A percentile compares a stretch with the other conserved stretches of the same genome.
Conservation (phyloP, 2,797 vertebrate species). For the Telmatherina bonti region DNA sequence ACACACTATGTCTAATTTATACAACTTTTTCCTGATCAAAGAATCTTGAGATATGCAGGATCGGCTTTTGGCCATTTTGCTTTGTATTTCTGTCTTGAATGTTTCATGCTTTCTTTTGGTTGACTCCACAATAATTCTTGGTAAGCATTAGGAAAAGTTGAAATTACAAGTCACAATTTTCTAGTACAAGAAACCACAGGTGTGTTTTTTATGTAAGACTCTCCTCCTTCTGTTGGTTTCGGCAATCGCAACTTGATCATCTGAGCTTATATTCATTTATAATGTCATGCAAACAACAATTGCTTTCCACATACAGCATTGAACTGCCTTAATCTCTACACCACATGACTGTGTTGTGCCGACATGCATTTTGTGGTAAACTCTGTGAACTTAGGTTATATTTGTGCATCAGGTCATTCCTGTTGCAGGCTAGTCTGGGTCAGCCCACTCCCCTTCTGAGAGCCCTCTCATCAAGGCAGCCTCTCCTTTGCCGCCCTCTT, state of each 20-base stretch:
- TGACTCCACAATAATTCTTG: not conserved
- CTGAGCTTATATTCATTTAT: not conserved
- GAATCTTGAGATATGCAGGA: too few species aligned
- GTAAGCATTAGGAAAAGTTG: not conserved
- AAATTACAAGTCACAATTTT: not conserved
- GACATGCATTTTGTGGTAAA: conserved; percentile 48
- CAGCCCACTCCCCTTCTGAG: conserved; percentile 67
- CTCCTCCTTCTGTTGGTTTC: not conserved
- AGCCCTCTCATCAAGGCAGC: conserved; percentile 74
- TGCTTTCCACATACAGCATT: conserved; percentile 26
- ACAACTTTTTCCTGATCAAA: not conserved
- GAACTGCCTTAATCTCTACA: conserved; percentile 17
- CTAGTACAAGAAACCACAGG: not conserved
- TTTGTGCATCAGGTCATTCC: conserved; percentile 78
- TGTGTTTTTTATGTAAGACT: not conserved
- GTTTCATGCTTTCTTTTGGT: not conserved
- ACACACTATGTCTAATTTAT: not conserved
- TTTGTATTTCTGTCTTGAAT: not conserved
- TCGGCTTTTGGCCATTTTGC: not conserved
- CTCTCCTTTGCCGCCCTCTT: conserved; percentile 70
- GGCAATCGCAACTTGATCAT: not conserved
- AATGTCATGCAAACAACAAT: conserved; percentile 16
- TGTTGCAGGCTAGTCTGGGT: conserved; percentile 72
- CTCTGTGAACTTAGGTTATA: conserved; percentile 61
- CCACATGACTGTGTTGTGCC: conserved; percentile 1